Percentiles rank a stretch among this genome's conserved stretches.
These are phyloP conservation scores for Melangyna quadrimaculata DNA, from an alignment of 2,888 invertebrate genomes.

Conservation along the genomic window DNA sequence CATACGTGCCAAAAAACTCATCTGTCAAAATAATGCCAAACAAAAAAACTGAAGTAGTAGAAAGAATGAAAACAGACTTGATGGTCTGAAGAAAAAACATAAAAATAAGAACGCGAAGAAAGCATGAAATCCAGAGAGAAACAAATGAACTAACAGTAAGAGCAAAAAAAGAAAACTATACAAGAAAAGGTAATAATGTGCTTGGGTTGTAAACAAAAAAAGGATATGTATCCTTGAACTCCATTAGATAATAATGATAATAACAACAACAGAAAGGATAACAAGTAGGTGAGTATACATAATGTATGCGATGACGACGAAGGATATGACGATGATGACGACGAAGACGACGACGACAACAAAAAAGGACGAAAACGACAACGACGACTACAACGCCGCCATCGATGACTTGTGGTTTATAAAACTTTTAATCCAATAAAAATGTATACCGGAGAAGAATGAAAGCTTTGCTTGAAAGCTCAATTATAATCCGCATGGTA, in stretches of 20 bases:
- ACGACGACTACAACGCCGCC: neutral
- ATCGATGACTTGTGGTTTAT: constrained; percentile 49
- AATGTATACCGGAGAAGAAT: constrained; percentile 30
- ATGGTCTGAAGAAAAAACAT: neutral
- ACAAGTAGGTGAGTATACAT: constrained; percentile 24
- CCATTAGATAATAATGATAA: constrained; percentile 55
- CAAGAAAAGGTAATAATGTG: constrained; percentile 44
- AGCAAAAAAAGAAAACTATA: constrained; percentile 20
- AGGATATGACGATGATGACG: constrained; percentile 36
- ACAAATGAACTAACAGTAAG: constrained; percentile 2
- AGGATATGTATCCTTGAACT: constrained; percentile 60
- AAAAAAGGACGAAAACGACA: neutral
- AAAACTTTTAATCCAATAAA: constrained; percentile 51
- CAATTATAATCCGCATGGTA: constrained; percentile 11
- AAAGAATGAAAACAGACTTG: constrained; percentile 1
- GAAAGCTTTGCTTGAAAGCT: constrained; percentile 16
- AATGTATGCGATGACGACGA: constrained; percentile 26
- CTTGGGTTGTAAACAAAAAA: constrained; percentile 43
- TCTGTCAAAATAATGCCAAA: constrained; percentile 2
- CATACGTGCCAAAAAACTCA: constrained; percentile 49
- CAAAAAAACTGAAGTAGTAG: neutral
- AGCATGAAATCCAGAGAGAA: neutral
- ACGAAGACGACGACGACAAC: constrained; percentile 4
- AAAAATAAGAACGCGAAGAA: neutral
- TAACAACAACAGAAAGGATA: constrained; percentile 36